phyloP scores from a whole-genome alignment of 2,797 vertebrate species.

The Carduelis carduelis region DNA sequence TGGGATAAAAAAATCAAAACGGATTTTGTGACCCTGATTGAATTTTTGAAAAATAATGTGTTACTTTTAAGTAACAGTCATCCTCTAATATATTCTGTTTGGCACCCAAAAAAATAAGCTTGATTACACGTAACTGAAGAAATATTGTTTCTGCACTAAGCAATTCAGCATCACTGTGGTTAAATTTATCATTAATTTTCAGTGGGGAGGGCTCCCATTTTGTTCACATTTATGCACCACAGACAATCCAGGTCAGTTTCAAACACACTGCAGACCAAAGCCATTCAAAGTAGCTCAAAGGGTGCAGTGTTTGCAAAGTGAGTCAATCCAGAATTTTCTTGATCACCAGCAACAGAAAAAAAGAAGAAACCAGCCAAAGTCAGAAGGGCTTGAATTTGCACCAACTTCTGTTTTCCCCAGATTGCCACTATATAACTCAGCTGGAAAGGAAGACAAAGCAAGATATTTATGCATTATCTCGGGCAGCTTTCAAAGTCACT shows the following conservation, averaged over 20 bases:
- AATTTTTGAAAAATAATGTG: neutral
- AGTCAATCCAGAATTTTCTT: conserved; percentile 16
- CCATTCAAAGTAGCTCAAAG: neutral
- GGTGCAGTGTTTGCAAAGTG: neutral
- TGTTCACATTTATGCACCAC: neutral
- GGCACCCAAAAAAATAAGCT: neutral
- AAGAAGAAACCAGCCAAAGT: neutral
- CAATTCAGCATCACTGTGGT: neutral
- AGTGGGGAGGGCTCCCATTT: neutral
- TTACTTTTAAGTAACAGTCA: neutral
- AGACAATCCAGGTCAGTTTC: neutral
- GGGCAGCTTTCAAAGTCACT: neutral
- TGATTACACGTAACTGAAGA: neutral
- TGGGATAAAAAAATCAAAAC: too few species aligned
- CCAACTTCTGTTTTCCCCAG: neutral
- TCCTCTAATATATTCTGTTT: neutral
- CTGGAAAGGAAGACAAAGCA: conserved; percentile 6
- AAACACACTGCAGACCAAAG: neutral
- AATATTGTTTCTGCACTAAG: neutral
- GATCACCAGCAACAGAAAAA: neutral
- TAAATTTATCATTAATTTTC: neutral
- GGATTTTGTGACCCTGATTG: neutral
- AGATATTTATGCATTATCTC: conserved; percentile 1
- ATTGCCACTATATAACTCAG: neutral
- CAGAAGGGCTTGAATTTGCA: neutral